Conservation (phyloP, 1,140 invertebrate species). For the Cydia amplana region DNA sequence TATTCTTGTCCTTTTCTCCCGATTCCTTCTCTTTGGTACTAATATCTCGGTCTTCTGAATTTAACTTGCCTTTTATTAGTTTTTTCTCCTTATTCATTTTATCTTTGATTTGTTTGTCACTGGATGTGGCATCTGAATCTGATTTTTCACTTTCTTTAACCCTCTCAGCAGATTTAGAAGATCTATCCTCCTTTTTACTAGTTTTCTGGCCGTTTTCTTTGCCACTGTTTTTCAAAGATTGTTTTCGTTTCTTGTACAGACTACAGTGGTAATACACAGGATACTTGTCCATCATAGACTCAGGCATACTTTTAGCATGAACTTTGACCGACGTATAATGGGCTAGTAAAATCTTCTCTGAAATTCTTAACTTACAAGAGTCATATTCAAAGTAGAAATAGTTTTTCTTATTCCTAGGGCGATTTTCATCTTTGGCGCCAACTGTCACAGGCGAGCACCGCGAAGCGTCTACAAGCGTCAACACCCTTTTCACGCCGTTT, state of each 20-base stretch:
- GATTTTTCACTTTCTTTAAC: not conserved
- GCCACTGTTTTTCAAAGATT: conserved; percentile 23
- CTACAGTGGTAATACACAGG: conserved; percentile 65
- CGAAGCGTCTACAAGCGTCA: conserved; percentile 45
- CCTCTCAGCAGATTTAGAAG: not conserved
- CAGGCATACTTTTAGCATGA: conserved; percentile 49
- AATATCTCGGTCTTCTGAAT: not conserved
- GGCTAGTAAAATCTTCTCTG: conserved; percentile 56
- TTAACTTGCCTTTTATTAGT: not conserved
- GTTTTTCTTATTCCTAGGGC: conserved; percentile 32
- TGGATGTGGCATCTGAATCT: not conserved
- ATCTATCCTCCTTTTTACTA: not conserved
- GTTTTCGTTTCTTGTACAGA: conserved; percentile 48
- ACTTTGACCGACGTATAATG: conserved; percentile 68
- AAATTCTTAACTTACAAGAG: conserved; percentile 54
- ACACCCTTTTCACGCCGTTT: conserved; percentile 58
- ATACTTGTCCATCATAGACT: conserved; percentile 54
- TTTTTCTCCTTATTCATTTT: not conserved
- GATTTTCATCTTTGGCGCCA: conserved; percentile 45
- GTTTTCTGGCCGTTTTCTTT: not conserved
- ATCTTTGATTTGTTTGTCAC: not conserved
- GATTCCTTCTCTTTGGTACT: not conserved
- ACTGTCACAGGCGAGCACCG: conserved; percentile 39
- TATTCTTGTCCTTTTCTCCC: not conserved
- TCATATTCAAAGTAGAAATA: conserved; percentile 58